Conservation (phyloP, 2,113 vertebrate species). For the Tetrao urogallus region DNA sequence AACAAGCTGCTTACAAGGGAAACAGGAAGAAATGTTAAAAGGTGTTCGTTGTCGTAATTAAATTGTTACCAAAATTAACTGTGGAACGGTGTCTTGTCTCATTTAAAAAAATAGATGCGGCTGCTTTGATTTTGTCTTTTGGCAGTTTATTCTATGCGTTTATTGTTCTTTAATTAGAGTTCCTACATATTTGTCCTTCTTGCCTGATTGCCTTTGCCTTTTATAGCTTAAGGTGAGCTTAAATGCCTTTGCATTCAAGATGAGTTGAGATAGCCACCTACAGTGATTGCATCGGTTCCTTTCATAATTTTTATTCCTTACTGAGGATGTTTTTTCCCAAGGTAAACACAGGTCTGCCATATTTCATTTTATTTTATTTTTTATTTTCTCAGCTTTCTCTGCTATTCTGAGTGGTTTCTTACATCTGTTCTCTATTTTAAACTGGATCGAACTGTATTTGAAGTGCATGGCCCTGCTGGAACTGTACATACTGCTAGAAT, state of each 20-base stretch:
- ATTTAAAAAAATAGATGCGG: constrained; percentile 3
- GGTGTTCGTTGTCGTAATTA: constrained; percentile 41
- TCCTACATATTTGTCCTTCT: constrained; percentile 68
- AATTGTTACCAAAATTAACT: constrained; percentile 48
- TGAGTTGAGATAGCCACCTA: constrained; percentile 64
- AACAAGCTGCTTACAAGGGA: background rate
- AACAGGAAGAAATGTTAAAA: background rate
- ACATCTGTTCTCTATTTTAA: background rate
- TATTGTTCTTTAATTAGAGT: constrained; percentile 62
- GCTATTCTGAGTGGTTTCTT: background rate
- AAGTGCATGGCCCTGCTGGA: background rate
- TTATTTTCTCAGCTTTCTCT: background rate
- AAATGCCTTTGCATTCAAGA: constrained; percentile 59
- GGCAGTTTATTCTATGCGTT: constrained; percentile 60
- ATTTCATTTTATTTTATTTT: constrained; percentile 38
- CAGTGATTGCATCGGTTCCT: constrained; percentile 54
- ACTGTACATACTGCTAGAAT: background rate
- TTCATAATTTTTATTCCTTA: constrained; percentile 57
- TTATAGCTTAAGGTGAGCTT: constrained; percentile 49
- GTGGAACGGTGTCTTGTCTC: constrained; percentile 8
- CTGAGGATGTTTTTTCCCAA: background rate
- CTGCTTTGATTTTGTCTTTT: constrained; percentile 55
- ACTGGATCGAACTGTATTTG: background rate
- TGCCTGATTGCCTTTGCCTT: constrained; percentile 67
- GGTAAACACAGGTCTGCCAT: constrained; percentile 16